Evolutionary conservation across 2,888 invertebrate genomes (phyloP).

Genomic region (Agrotis clavis): DNA sequence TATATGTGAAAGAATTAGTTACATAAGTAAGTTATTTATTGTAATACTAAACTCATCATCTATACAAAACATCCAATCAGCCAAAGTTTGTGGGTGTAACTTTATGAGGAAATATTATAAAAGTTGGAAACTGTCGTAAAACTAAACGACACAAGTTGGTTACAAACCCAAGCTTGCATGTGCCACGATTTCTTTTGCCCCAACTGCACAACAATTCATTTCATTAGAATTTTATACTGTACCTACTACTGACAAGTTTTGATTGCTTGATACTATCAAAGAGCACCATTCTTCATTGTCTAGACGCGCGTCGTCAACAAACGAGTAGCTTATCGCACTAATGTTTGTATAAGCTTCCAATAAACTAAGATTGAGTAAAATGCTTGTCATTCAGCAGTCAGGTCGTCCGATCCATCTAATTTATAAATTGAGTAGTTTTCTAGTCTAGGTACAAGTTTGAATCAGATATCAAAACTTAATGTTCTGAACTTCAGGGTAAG

Average conservation of each 20-base stretch:
- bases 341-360: conserved; percentile 45
- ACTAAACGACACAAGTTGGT: conserved; percentile 46
- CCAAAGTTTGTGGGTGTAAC: conserved; percentile 30
- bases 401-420: conserved; percentile 21
- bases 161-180: conserved; percentile 24
- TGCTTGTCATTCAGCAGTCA: conserved; percentile 18
- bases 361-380: conserved; percentile 27
- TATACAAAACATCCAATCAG: conserved; percentile 25
- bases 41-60: not conserved
- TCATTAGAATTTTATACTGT: conserved; percentile 40
- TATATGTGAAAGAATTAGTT: not conserved
- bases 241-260: conserved; percentile 11
- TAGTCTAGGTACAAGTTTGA: conserved; percentile 32
- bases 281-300: conserved; percentile 56
- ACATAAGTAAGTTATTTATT: not conserved
- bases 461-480: conserved; percentile 31
- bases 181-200: conserved; percentile 33
- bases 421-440: conserved; percentile 34
- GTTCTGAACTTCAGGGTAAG: conserved; percentile 6
- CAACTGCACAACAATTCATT: conserved; percentile 42
- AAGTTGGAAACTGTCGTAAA: conserved; percentile 54
- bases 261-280: conserved; percentile 13
- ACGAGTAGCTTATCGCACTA: conserved; percentile 58
- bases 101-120: conserved; percentile 26
- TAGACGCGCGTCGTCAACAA: conserved; percentile 62